Percentiles rank a stretch among this genome's conserved stretches.
Conservation (phyloP, 2,888 invertebrate genomes). For the Auanema freiburgensis region DNA sequence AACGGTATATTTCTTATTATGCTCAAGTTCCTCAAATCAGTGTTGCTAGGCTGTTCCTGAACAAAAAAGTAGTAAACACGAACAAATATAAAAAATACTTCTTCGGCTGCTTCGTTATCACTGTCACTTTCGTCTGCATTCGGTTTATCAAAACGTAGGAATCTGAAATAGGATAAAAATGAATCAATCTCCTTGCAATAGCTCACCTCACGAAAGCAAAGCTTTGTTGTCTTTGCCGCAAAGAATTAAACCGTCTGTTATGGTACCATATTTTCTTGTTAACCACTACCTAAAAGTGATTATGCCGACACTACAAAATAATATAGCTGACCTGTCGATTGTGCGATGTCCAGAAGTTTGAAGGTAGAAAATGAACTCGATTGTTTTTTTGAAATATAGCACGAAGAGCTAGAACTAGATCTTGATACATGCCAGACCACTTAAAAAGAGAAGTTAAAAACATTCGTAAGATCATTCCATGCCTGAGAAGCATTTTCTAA, state of each 20-base stretch:
- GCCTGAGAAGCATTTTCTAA: conserved; percentile 10
- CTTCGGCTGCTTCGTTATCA: conserved; percentile 11
- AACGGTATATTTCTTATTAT: conserved; percentile 91
- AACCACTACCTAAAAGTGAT: neutral
- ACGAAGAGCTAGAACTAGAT: conserved; percentile 76
- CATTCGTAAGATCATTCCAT: conserved; percentile 11
- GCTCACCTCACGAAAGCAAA: neutral
- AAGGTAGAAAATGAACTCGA: conserved; percentile 78
- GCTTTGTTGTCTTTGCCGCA: neutral
- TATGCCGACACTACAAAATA: neutral
- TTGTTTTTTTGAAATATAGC: conserved; percentile 85
- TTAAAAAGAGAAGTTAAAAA: conserved; percentile 69
- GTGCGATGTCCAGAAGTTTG: conserved; percentile 72
- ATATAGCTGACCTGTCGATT: conserved; percentile 36
- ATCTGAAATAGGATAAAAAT: neutral
- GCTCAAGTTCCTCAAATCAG: conserved; percentile 79
- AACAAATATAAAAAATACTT: neutral
- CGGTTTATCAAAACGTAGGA: conserved; percentile 3
- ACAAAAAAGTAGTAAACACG: neutral
- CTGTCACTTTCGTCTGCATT: conserved; percentile 5
- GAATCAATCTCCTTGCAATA: neutral
- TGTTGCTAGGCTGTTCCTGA: conserved; percentile 68
- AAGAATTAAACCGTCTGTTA: neutral
- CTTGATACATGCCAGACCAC: conserved; percentile 27
- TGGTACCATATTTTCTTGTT: neutral